Evolutionary conservation across 2,113 vertebrate genomes (phyloP).

Genomic region (Equus przewalskii): DNA sequence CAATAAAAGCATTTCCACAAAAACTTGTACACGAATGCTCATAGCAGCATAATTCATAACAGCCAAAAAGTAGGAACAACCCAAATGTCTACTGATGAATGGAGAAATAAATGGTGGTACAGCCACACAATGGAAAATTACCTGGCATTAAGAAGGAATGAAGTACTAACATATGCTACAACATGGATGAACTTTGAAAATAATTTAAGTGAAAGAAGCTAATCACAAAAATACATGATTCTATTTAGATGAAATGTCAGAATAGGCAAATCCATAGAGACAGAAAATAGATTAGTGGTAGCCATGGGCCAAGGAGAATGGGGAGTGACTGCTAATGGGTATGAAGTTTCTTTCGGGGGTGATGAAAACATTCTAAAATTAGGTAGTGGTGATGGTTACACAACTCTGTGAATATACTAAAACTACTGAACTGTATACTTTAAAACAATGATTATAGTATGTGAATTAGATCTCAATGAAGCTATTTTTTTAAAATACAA

Average conservation of each 20-base stretch:
- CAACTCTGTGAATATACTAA: neutral
- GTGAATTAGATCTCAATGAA: neutral
- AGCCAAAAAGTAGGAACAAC: neutral
- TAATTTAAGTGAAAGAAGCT: conserved; percentile 19
- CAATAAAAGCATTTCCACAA: neutral
- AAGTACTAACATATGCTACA: neutral
- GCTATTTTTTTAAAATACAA: neutral
- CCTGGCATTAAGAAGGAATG: conserved; percentile 2
- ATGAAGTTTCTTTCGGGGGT: neutral
- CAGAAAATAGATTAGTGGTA: neutral
- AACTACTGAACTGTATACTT: neutral
- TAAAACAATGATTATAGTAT: neutral
- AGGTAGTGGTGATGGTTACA: neutral
- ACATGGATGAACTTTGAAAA: neutral
- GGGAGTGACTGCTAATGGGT: neutral
- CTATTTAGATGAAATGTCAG: neutral
- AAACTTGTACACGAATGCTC: neutral
- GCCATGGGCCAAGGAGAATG: fast-evolving
- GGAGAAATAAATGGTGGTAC: neutral
- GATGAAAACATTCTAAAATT: neutral
- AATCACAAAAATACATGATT: conserved; percentile 28
- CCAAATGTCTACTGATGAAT: neutral
- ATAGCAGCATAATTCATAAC: neutral
- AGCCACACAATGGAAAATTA: neutral
- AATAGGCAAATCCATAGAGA: neutral